phyloP scores from a whole-genome alignment of 2,113 vertebrate genomes.

The Oryzias woworae region DNA sequence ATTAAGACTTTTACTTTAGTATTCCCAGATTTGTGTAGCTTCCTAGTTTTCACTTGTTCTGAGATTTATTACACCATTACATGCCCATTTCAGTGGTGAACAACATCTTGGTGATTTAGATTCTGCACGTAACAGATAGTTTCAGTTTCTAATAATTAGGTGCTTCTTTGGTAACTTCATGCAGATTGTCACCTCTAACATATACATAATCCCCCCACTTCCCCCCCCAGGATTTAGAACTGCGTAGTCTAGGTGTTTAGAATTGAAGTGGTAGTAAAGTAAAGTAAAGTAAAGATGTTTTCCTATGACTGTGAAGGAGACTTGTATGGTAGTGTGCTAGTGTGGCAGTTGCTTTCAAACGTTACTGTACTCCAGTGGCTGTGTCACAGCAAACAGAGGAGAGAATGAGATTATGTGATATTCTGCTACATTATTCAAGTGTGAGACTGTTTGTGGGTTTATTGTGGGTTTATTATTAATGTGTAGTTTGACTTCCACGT shows the following conservation, averaged over 20 bases:
- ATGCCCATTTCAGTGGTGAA: slow-evolving; percentile 15
- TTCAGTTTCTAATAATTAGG: slow-evolving; percentile 55
- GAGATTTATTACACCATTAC: slow-evolving; percentile 10
- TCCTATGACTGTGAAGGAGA: too few relatives aligned
- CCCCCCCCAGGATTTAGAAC: slow-evolving; percentile 26
- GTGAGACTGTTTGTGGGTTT: slow-evolving; percentile 9
- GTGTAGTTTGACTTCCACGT: slow-evolving; percentile 3
- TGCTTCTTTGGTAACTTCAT: slow-evolving; percentile 53
- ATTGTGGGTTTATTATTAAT: slow-evolving; percentile 10
- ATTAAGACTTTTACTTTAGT: slow-evolving; percentile 10
- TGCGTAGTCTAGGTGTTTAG: slow-evolving; percentile 39
- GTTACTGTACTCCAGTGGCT: too few relatives aligned
- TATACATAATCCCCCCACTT: slow-evolving; percentile 53
- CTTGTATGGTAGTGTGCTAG: too few relatives aligned
- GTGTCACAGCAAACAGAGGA: neutral
- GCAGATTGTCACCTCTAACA: slow-evolving; percentile 53
- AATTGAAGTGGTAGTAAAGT: slow-evolving; percentile 14
- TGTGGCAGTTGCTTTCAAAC: too few relatives aligned
- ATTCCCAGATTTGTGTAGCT: slow-evolving; percentile 14
- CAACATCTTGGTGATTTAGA: slow-evolving; percentile 29
- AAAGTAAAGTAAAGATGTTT: too few relatives aligned
- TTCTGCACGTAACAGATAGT: slow-evolving; percentile 39
- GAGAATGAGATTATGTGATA: neutral
- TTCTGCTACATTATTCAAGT: slow-evolving; percentile 14
- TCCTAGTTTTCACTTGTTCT: slow-evolving; percentile 19